Evolutionary conservation across 2,797 vertebrate species (phyloP).

Genomic region (Gambusia yucatana): DNA sequence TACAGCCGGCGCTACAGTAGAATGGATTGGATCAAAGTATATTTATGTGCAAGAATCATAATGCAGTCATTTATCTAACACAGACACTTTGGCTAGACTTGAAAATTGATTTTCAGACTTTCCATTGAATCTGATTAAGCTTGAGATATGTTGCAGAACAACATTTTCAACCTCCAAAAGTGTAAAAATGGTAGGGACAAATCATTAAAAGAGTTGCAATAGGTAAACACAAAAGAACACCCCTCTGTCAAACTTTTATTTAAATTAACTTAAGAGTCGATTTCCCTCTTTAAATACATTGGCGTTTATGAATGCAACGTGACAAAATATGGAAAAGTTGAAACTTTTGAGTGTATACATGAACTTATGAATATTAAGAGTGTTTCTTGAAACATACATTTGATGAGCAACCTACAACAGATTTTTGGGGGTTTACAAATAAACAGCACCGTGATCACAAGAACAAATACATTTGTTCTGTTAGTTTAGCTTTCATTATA

Average conservation of each 20-base stretch:
- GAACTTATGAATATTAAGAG: neutral
- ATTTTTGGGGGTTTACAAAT: too few species aligned
- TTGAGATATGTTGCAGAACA: neutral
- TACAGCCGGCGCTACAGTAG: neutral
- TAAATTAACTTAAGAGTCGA: neutral
- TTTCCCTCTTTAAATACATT: neutral
- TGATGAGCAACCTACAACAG: neutral
- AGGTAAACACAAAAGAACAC: neutral
- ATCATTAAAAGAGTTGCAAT: neutral
- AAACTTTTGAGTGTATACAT: too few species aligned
- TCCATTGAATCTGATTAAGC: neutral
- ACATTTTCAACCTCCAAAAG: neutral
- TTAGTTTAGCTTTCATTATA: neutral
- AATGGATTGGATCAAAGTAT: neutral
- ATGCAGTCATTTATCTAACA: neutral
- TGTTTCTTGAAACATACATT: neutral
- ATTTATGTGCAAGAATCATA: neutral
- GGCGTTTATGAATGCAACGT: neutral
- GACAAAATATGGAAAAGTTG: neutral
- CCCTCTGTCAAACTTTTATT: neutral
- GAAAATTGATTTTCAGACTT: neutral
- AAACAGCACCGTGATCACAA: neutral
- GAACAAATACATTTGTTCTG: neutral
- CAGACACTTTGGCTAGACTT: neutral
- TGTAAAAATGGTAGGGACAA: neutral